A percentile compares a stretch with the other conserved stretches of the same genome.
Conservation (phyloP, 2,888 invertebrate species). For the Scrobipalpa atriplicella region DNA sequence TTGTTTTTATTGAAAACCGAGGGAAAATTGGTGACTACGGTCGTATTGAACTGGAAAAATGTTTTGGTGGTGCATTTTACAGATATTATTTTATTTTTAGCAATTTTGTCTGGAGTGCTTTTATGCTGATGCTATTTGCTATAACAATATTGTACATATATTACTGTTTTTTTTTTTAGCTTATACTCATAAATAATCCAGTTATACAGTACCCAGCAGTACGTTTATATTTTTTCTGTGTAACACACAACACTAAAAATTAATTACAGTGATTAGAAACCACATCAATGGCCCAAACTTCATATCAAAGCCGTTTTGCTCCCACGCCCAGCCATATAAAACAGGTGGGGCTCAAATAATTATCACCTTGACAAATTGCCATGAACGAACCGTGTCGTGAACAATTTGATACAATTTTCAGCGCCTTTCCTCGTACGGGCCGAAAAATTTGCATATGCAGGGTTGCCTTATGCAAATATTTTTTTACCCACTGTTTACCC, state of each 20-base stretch:
- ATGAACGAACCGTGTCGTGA: constrained; percentile 73
- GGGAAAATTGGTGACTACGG: constrained; percentile 46
- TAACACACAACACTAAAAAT: not conserved
- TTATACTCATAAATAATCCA: no score
- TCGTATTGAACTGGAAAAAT: not conserved
- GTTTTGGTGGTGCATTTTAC: not conserved
- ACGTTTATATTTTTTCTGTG: no score
- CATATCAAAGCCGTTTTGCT: constrained; percentile 5
- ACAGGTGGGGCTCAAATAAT: constrained; percentile 67
- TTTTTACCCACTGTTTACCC: constrained; percentile 76
- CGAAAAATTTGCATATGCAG: constrained; percentile 76
- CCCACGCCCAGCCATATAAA: constrained; percentile 25
- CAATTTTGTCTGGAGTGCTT: no score
- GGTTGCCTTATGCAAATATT: constrained; percentile 79
- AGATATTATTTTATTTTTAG: no score
- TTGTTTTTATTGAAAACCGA: constrained; percentile 73
- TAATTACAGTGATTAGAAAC: constrained; percentile 10
- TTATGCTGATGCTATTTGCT: no score
- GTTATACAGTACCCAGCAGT: no score
- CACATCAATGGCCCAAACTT: not conserved
- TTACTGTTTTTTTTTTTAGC: no score
- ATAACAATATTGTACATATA: no score
- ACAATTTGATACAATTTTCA: constrained; percentile 82
- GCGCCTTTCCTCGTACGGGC: constrained; percentile 72
- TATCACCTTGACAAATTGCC: constrained; percentile 80